Evolutionary conservation across 2,888 invertebrate genomes (phyloP), one percentile per base, ranked within the genome.

Genomic region (Oasisia sp.): DNA sequence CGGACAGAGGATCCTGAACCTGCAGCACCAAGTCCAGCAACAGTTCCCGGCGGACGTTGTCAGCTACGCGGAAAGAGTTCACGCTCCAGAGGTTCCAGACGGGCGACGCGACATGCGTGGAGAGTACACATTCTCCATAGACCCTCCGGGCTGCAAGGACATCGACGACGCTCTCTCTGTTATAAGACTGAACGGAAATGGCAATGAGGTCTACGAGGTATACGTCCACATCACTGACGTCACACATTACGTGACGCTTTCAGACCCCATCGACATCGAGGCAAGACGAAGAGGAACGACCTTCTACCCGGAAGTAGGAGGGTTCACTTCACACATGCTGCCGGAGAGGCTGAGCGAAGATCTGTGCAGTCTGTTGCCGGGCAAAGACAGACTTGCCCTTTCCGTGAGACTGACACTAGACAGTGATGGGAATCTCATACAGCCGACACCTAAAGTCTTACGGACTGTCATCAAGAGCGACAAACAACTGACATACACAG

Each of bases 201-300:
- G 92, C 93, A 92, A 50, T 38, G 32, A 19, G 2, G 95, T 96
- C 19, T 99, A 99, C 8, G 32, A 50, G 19, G 95, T 96, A 14
- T 99, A 99, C 7, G 98, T 99, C 27, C 99, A 99, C 96, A 99
- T 99, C 95, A 98, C 99, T 7, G 99, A 99, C 97, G 99, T 99
- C 0, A 97, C 98, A 0, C 97, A 97, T 96, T 99, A 98, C 96
- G 97, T 99, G 91, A 95, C 97, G 92, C 98, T 98, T 95, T 97
- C 97, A 92, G 98, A 98, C 11, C 98, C 95, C 96, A 89, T 95
- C 32, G 96, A 96, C 93, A 96, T 97, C 92, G 97, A 97, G 95
- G 98, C 99, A 0, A 97, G 97, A 45, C 96, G 97, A 91, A 97
- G 98, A 94, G 98, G 98, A 1, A 99, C 98, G 0, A 94, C 95